Evolutionary conservation across 1,140 invertebrate species (phyloP).

Genomic region (Drosophila bocqueti): DNA sequence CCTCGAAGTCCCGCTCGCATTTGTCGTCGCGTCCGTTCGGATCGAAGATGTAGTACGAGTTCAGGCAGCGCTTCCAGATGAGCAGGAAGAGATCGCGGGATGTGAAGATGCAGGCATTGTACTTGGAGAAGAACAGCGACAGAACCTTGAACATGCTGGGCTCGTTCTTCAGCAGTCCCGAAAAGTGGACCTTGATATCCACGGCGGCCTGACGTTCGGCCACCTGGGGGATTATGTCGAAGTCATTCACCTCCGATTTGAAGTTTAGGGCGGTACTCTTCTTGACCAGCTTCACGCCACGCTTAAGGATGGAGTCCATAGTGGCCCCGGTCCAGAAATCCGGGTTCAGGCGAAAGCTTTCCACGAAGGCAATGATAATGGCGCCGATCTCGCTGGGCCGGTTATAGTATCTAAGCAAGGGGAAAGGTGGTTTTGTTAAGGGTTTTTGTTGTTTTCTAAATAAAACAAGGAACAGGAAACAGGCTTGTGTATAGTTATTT

Average conservation of each 20-base stretch:
- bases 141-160: slow-evolving; percentile 77
- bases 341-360: slow-evolving; percentile 75
- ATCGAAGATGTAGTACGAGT: slow-evolving; percentile 80
- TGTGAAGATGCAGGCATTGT: slow-evolving; percentile 72
- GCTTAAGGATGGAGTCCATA: slow-evolving; percentile 71
- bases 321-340: slow-evolving; percentile 79
- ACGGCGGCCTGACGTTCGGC: slow-evolving; percentile 58
- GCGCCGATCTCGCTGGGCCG: slow-evolving; percentile 71
- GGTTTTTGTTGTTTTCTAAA: not conserved
- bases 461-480: not conserved
- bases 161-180: slow-evolving; percentile 66
- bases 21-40: slow-evolving; percentile 71
- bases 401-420: slow-evolving; percentile 42
- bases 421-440: not conserved
- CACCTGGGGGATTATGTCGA: slow-evolving; percentile 77
- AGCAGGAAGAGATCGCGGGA: slow-evolving; percentile 70
- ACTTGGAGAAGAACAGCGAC: slow-evolving; percentile 70
- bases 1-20: slow-evolving; percentile 63
- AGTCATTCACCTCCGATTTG: slow-evolving; percentile 60
- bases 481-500: not conserved
- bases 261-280: slow-evolving; percentile 58
- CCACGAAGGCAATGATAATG: slow-evolving; percentile 75
- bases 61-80: slow-evolving; percentile 79
- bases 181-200: slow-evolving; percentile 64
- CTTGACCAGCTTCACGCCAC: slow-evolving; percentile 62